Conservation (phyloP, 2,797 vertebrate genomes). For the Smutsia temminckii region DNA sequence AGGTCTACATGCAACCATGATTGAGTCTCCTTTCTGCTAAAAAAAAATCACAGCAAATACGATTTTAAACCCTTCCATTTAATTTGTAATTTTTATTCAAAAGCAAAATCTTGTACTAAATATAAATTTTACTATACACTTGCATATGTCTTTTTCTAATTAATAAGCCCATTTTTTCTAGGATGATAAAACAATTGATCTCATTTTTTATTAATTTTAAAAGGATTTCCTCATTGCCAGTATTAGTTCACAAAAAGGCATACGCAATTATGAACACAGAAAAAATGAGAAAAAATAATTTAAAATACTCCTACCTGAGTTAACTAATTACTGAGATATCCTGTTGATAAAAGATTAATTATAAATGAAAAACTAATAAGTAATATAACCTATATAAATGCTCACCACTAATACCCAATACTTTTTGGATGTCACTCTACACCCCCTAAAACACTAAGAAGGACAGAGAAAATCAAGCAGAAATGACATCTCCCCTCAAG, state of each 20-base stretch:
- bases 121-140: not conserved
- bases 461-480: not conserved
- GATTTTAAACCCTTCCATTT: not conserved
- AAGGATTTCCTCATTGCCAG: not conserved
- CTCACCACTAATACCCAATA: not conserved
- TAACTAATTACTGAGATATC: not conserved
- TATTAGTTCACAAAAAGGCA: not conserved
- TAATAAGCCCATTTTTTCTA: not conserved
- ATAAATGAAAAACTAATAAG: not conserved
- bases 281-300: not conserved
- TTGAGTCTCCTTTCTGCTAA: not conserved
- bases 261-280: not conserved
- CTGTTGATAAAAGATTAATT: not conserved
- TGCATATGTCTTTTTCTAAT: not conserved
- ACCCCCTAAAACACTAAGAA: not conserved
- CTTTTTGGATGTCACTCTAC: not conserved
- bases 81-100: not conserved
- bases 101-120: not conserved
- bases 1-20: not conserved
- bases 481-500: not conserved
- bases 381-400: not conserved
- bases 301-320: not conserved
- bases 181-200: not conserved
- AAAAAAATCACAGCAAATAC: not conserved
- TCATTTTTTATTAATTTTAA: not conserved